phyloP scores from a whole-genome alignment of 2,797 vertebrate species.

The Hephaestus fuliginosus region DNA sequence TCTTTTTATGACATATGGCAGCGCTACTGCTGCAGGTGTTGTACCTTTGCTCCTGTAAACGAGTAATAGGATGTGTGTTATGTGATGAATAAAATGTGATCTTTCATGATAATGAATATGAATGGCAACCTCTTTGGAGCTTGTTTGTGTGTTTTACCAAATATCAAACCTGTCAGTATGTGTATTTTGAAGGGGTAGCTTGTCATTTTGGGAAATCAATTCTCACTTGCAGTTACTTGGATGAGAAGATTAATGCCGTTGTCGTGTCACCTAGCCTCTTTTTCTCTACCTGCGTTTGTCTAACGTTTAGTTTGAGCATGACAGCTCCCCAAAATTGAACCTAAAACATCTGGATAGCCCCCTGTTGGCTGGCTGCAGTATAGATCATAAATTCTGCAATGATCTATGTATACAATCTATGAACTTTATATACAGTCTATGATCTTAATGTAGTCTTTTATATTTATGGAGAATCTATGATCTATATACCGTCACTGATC shows the following conservation, averaged over 20 bases:
- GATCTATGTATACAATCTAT: too few relatives aligned
- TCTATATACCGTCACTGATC: too few relatives aligned
- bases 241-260: background rate
- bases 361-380: too few relatives aligned
- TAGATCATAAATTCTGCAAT: too few relatives aligned
- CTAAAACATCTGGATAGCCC: too few relatives aligned
- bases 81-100: constrained; percentile 47
- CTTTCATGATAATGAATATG: background rate
- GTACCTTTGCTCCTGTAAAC: background rate
- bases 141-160: background rate
- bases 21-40: background rate
- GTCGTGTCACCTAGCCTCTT: too few relatives aligned
- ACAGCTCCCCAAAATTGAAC: too few relatives aligned
- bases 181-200: background rate
- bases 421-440: too few relatives aligned
- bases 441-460: too few relatives aligned
- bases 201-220: background rate
- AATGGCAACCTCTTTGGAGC: background rate
- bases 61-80: background rate
- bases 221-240: background rate
- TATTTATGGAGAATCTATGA: too few relatives aligned
- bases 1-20: constrained; percentile 5
- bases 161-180: background rate
- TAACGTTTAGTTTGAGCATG: too few relatives aligned
- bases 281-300: too few relatives aligned